Evolutionary conservation across 2,888 invertebrate species (phyloP), one percentile per base, ranked within the genome.

Genomic region (Acanthosoma haemorrhoidale): DNA sequence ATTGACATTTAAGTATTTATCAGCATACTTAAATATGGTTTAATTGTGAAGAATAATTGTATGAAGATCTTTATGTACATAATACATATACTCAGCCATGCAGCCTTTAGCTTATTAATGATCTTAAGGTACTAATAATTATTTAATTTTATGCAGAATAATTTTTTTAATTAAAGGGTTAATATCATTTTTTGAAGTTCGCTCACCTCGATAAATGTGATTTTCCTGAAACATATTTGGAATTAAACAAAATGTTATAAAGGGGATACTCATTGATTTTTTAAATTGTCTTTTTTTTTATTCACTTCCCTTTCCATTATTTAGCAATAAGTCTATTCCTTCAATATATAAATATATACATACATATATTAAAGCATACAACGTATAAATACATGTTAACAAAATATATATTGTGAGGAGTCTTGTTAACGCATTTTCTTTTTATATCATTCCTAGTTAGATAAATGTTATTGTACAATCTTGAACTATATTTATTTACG

Each of bases 11-110:
- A 43, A 21, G 21, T 43, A 43, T 43, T 43, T 43, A 43, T 43
- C 41, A 41, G 3, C 21, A 51, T 51, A 51, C 29, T 51, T 51
- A n/a, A 51, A 25, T 21, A n/a, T 51, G 1, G 11, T 51, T 51
- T 32, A n/a, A n/a, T n/a, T n/a, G n/a, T n/a, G n/a, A n/a, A n/a
- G n/a, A n/a, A n/a, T n/a, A n/a, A n/a, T 21, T 43, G 13, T 21
- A 21, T n/a, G 18, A 25, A 25, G 11, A 21, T 18, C 29, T 51
- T 25, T 51, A 51, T 51, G 51, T 51, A 51, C 29, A 51, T 13
- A 51, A 51, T 51, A 51, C 51, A 51, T 51, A 51, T 51, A 51
- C n/a, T 43, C 43, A 51, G n/a, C 51, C 21, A 51, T n/a, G n/a
- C 25, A 51, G 25, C 29, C 51, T 25, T 51, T 25, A 25, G 51